Conservation (phyloP, 1,140 invertebrate species). For the Acyrthosiphon pisum region DNA sequence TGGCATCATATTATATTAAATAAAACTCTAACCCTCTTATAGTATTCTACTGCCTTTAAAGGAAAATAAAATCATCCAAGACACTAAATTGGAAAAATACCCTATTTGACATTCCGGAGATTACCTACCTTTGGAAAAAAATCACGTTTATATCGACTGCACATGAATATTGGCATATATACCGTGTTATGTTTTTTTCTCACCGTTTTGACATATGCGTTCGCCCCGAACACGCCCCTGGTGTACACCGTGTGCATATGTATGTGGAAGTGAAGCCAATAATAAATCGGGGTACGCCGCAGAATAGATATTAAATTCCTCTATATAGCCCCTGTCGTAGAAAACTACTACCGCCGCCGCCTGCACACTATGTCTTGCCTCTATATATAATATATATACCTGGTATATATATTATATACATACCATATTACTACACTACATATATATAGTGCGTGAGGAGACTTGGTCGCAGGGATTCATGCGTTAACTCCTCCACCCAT, state of each 20-base stretch:
- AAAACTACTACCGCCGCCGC: neutral
- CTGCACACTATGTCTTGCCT: neutral
- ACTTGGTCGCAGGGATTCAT: neutral
- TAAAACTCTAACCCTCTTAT: neutral
- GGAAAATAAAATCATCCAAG: neutral
- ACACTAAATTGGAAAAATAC: slow-evolving; percentile 1
- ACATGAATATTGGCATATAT: neutral
- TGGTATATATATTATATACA: neutral
- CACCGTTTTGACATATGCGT: neutral
- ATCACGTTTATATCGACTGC: neutral
- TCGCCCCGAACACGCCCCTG: too few relatives aligned
- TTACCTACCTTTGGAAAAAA: neutral
- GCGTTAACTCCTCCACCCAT: too few relatives aligned
- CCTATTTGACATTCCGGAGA: neutral
- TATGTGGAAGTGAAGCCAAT: neutral
- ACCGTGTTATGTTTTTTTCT: neutral
- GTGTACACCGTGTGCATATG: neutral
- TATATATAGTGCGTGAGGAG: neutral
- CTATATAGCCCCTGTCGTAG: neutral
- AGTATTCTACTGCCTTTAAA: neutral
- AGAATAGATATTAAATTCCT: slow-evolving; percentile 25
- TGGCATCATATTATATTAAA: neutral
- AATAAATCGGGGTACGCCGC: slow-evolving; percentile 9
- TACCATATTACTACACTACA: neutral
- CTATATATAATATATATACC: neutral